Percentiles rank a stretch among this genome's conserved stretches.
Conservation (phyloP, 1,140 invertebrate genomes). For the Trichonephila inaurata region DNA sequence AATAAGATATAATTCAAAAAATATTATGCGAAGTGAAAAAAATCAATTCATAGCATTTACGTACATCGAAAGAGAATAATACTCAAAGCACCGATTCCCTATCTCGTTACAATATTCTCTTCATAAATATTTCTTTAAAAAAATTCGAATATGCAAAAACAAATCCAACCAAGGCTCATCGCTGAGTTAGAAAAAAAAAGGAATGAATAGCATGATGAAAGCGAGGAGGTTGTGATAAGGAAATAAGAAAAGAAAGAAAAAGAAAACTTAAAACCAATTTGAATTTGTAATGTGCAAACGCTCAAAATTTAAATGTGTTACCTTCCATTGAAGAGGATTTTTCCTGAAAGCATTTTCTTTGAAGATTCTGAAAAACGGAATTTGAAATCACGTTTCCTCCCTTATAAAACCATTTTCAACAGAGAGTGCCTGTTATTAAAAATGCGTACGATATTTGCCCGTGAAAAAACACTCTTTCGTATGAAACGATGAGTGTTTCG, state of each 20-base stretch:
- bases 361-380: background rate
- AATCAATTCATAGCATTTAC: no score
- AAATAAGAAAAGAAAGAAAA: background rate
- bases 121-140: background rate
- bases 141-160: background rate
- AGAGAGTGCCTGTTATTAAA: conserved; percentile 25
- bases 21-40: no score
- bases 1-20: no score
- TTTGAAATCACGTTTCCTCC: conserved; percentile 4
- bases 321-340: conserved; percentile 1
- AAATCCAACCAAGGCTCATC: background rate
- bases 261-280: conserved; percentile 28
- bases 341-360: conserved; percentile 12
- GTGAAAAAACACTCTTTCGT: background rate
- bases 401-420: conserved; percentile 7
- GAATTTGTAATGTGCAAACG: conserved; percentile 47
- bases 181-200: no score
- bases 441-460: conserved; percentile 32
- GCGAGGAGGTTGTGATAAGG: background rate
- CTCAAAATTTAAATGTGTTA: conserved; percentile 47
- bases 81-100: no score
- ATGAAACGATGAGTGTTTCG: no score
- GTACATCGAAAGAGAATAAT: no score
- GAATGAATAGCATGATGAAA: background rate
- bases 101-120: background rate